Percentiles rank a stretch among this genome's conserved stretches.
phyloP scores from a whole-genome alignment of 2,113 vertebrate species.

The Meles meles region DNA sequence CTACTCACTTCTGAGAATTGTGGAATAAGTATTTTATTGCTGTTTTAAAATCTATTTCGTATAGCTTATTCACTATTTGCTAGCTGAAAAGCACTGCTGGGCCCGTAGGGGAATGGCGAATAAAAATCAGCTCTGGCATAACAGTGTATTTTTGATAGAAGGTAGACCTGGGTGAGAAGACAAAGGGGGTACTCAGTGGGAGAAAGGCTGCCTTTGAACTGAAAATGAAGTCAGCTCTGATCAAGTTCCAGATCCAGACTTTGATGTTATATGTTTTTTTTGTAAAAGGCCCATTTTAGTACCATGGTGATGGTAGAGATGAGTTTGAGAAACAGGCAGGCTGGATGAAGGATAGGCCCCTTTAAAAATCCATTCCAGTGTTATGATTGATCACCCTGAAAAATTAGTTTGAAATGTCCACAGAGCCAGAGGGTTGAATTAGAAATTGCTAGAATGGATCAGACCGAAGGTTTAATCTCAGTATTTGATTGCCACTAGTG shows the following conservation, averaged over 20 bases:
- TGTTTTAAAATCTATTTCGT: not conserved
- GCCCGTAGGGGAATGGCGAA: not conserved
- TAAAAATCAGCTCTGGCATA: not conserved
- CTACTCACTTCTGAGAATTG: not conserved
- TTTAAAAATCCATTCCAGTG: not conserved
- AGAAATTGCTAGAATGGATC: not conserved
- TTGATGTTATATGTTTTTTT: not conserved
- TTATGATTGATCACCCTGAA: not conserved
- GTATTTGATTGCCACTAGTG: not conserved
- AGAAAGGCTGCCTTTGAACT: not conserved
- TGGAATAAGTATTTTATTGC: not conserved
- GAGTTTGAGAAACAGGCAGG: not conserved
- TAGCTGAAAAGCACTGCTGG: not conserved
- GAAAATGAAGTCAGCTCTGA: not conserved
- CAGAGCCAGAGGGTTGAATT: not conserved
- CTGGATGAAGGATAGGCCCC: not conserved
- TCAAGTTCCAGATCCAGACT: not conserved
- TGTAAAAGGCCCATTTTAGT: not conserved
- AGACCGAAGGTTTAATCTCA: not conserved
- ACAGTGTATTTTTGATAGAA: not conserved
- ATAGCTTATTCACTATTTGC: not conserved
- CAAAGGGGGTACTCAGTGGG: not conserved
- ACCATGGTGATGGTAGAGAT: not conserved
- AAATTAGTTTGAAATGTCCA: constrained; percentile 8
- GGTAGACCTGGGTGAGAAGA: not conserved